Base-by-base conservation (phyloP, 1,140 invertebrate species). In the Anagrus nilaparvatae region DNA sequence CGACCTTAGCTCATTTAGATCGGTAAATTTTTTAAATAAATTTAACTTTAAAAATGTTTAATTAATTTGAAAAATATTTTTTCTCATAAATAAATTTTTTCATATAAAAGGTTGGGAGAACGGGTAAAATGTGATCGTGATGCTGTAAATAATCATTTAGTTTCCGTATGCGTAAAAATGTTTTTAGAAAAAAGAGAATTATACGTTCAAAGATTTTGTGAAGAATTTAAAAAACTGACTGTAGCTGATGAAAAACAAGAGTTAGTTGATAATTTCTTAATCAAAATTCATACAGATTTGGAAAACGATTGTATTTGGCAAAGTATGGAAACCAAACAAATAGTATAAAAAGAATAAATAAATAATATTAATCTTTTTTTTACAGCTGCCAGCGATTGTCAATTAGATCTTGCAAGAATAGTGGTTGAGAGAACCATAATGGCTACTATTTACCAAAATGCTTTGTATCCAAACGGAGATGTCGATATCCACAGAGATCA, bases 401-500 rank as follows among this genome's bases (percentile, higher is more conserved):
- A 92, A 56, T 47, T 88, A 6, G 77, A 84, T 45, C 74, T 75
- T 32, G 78, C 75, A 1, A 70, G 76, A 58, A 72, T 76, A 44
- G 84, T 87, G 0, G 81, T 88, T 33, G 87, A 95, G 57, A 74
- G 82, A 23, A 77, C 79, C 8, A 73, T 88, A 2, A 92, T 97
- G 73, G 84, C 83, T 18, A 75, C 84, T 16, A 85, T 98, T 25
- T 98, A 98, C 68, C 76, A 81, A 18, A 79, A 90, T 60, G 91
- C 94, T 23, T 75, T 99, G 55, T 97, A 93, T 71, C 94, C 95
- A 5, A 98, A 98, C 67, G 90, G 90, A 3, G 95, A 98, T 60
- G 92, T 87, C 1, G 95, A 99, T 69, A 76, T 92, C 34, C 78
- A 85, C 38, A 71, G 94, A 40, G 95, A 99, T 61, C 82, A 87